These are phyloP conservation scores for Nyctibius bracteatus DNA, from an alignment of 2,113 vertebrate species.

Conservation along the genomic window DNA sequence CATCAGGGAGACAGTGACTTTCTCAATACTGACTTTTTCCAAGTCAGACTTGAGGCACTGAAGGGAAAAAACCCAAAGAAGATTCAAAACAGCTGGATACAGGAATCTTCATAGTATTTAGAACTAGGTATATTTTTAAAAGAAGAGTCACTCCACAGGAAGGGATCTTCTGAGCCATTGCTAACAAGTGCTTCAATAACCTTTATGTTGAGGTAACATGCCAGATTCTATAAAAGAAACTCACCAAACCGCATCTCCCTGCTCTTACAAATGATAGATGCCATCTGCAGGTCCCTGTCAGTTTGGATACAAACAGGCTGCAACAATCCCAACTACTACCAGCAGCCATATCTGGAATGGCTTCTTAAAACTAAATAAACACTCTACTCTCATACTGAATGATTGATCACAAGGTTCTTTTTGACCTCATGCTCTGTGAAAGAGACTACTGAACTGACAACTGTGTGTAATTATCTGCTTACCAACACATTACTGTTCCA, in stretches of 20 bases:
- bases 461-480: neutral
- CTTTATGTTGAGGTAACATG: neutral
- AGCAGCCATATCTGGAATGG: neutral
- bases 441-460: neutral
- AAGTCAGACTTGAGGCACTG: neutral
- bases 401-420: neutral
- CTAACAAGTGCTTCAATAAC: neutral
- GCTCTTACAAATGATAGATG: neutral
- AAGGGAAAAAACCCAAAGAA: neutral
- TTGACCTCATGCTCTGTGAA: neutral
- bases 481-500: neutral
- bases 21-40: neutral
- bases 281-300: neutral
- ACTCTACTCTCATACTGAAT: neutral
- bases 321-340: neutral
- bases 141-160: neutral
- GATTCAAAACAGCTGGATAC: neutral
- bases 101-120: neutral
- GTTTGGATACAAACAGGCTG: neutral
- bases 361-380: neutral
- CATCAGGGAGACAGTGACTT: conserved; percentile 5
- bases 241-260: neutral
- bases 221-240: neutral
- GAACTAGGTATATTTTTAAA: neutral
- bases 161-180: neutral